Evolutionary conservation across 2,113 vertebrate genomes (phyloP).

Genomic region (Phylloscopus trochilus): DNA sequence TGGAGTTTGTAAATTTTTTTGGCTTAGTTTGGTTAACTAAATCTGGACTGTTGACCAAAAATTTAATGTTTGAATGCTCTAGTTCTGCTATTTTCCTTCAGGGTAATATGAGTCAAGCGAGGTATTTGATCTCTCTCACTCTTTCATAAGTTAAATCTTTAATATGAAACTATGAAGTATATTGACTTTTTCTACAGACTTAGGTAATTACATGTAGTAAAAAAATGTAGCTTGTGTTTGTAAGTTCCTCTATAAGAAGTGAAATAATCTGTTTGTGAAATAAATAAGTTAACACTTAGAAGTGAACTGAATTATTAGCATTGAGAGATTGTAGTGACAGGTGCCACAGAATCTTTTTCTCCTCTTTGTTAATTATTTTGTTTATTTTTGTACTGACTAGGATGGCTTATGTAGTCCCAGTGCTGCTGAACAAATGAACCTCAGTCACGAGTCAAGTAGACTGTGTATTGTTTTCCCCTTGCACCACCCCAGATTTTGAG

Average conservation of each 20-base stretch:
- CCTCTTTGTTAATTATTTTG: not conserved
- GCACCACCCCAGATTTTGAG: not conserved
- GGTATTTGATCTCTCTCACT: not conserved
- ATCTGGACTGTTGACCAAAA: not conserved
- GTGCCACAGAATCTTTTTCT: not conserved
- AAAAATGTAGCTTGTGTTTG: not conserved
- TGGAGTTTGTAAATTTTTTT: not conserved
- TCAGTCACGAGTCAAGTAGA: not conserved
- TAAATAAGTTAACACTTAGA: not conserved
- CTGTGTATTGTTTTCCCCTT: not conserved
- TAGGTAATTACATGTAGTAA: not conserved
- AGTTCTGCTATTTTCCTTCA: not conserved
- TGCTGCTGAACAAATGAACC: not conserved
- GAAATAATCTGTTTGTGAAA: not conserved
- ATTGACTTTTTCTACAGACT: not conserved
- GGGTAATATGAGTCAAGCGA: accelerated
- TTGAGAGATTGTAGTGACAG: not conserved
- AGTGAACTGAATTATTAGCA: not conserved
- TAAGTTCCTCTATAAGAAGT: not conserved
- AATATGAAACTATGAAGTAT: not conserved
- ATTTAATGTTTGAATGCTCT: not conserved
- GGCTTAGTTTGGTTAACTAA: not conserved
- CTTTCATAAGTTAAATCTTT: not conserved
- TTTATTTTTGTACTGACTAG: not conserved
- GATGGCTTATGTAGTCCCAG: not conserved